Evolutionary conservation across 1,140 invertebrate species (phyloP).

Genomic region (Drosophila saltans): DNA sequence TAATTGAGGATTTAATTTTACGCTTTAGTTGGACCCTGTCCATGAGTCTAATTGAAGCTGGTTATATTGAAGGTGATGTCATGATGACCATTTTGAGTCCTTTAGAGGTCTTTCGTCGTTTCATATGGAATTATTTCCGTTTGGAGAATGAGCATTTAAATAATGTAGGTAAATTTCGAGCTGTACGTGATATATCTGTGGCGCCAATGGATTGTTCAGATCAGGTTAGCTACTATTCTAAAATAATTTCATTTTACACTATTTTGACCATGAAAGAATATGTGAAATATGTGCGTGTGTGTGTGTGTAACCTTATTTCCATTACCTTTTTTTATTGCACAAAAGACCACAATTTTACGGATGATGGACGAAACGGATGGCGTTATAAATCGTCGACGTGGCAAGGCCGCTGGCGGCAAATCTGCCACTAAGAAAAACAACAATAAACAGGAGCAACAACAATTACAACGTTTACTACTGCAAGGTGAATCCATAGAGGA

Average conservation of each 20-base stretch:
- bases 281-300: too few species aligned
- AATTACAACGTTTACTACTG: constrained; percentile 65
- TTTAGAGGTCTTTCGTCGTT: constrained; percentile 93
- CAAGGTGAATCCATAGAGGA: constrained; percentile 80
- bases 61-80: constrained; percentile 88
- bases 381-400: constrained; percentile 87
- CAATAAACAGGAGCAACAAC: constrained; percentile 69
- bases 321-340: constrained; percentile 9
- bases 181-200: constrained; percentile 94
- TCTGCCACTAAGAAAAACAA: constrained; percentile 61
- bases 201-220: constrained; percentile 92
- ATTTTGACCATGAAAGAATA: too few species aligned
- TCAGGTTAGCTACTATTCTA: constrained; percentile 82
- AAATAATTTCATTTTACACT: neutral
- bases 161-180: constrained; percentile 96
- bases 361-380: constrained; percentile 98
- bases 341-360: constrained; percentile 89
- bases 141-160: constrained; percentile 97
- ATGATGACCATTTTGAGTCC: constrained; percentile 91
- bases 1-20: constrained; percentile 96
- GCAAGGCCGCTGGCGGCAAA: constrained; percentile 68
- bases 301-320: too few species aligned
- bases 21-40: constrained; percentile 92
- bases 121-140: constrained; percentile 97
- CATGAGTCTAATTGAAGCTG: constrained; percentile 90